phyloP scores from a whole-genome alignment of 2,888 invertebrate species.

The Spilarctia lutea region DNA sequence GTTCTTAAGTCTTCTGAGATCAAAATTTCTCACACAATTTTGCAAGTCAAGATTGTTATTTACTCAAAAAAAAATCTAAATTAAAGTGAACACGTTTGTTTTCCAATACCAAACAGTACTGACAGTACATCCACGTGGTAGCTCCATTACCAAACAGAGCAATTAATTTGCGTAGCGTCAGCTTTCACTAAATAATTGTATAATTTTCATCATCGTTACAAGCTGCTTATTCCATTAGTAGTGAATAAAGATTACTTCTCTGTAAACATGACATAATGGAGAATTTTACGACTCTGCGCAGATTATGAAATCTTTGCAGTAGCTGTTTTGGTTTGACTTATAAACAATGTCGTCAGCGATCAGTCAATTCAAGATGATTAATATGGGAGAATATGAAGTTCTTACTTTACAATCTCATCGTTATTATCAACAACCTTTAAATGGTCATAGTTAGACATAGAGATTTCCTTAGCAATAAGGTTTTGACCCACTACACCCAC shows the following conservation, averaged over 20 bases:
- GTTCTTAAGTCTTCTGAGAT: too few relatives aligned
- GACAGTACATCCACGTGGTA: not conserved
- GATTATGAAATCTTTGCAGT: not conserved
- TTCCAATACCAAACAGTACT: not conserved
- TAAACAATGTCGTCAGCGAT: not conserved
- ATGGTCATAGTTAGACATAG: too few relatives aligned
- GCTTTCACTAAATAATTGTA: slow-evolving; percentile 19
- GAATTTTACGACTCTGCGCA: not conserved
- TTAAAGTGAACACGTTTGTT: not conserved
- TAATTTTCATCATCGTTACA: slow-evolving; percentile 5
- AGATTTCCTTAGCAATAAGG: too few relatives aligned
- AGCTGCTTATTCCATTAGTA: not conserved
- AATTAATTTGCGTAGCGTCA: slow-evolving; percentile 13
- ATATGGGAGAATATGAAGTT: not conserved
- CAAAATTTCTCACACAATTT: too few relatives aligned
- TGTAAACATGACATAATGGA: slow-evolving; percentile 13
- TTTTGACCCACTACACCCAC: too few relatives aligned
- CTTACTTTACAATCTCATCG: not conserved
- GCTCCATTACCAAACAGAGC: slow-evolving; percentile 12
- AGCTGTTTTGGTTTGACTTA: not conserved
- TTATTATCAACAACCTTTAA: too few relatives aligned
- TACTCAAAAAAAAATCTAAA: not conserved
- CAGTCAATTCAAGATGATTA: not conserved
- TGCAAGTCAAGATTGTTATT: too few relatives aligned
- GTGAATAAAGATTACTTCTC: slow-evolving; percentile 11